phyloP scores from a whole-genome alignment of 2,888 invertebrate species.

The Epistrophe grossulariae region DNA sequence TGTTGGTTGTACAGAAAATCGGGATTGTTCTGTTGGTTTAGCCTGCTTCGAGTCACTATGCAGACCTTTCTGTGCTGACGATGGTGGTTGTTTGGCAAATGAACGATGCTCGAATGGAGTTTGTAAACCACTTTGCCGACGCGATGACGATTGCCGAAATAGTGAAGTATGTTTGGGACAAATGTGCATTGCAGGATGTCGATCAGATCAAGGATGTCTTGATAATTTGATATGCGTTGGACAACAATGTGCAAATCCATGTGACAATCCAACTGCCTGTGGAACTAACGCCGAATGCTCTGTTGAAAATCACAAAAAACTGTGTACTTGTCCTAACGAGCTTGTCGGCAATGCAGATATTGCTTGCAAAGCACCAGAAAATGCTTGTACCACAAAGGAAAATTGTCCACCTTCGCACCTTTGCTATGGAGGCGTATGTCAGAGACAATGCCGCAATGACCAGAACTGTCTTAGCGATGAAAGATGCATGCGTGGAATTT shows the following conservation, averaged over 20 bases:
- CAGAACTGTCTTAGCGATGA: constrained; percentile 93
- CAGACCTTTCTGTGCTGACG: constrained; percentile 90
- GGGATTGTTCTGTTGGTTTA: constrained; percentile 89
- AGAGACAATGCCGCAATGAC: constrained; percentile 91
- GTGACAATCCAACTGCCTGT: constrained; percentile 90
- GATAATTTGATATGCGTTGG: constrained; percentile 89
- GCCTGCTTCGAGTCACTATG: constrained; percentile 91
- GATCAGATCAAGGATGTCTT: constrained; percentile 91
- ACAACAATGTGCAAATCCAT: constrained; percentile 92
- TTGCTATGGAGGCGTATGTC: constrained; percentile 92
- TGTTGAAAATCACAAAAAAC: constrained; percentile 89
- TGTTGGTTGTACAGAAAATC: constrained; percentile 89
- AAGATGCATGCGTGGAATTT: constrained; percentile 92
- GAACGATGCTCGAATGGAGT: constrained; percentile 89
- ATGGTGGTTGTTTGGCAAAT: constrained; percentile 91
- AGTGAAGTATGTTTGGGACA: constrained; percentile 94
- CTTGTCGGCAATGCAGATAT: constrained; percentile 90
- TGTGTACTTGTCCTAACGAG: constrained; percentile 89
- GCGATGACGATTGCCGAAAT: constrained; percentile 93
- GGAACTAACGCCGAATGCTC: constrained; percentile 92
- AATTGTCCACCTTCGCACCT: constrained; percentile 89
- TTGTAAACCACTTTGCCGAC: constrained; percentile 92
- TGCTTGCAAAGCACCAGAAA: constrained; percentile 89
- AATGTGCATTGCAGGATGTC: constrained; percentile 91
- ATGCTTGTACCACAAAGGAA: constrained; percentile 87